A percentile compares a stretch with the other conserved stretches of the same genome.
Conservation (phyloP, 2,797 vertebrate species). For the Pipistrellus pipistrellus region DNA sequence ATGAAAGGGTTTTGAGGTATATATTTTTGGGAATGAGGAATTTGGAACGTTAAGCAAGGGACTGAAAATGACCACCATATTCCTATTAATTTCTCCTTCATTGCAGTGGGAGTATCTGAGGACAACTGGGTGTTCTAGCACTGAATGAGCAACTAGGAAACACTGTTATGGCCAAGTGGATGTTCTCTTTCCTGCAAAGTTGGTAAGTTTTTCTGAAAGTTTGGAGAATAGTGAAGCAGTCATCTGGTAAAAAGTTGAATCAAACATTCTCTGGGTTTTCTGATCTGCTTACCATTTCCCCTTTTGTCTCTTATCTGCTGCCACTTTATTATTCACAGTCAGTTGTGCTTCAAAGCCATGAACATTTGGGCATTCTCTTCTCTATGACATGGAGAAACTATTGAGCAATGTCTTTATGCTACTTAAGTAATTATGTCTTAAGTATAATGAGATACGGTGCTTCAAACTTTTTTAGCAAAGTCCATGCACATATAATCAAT, state of each 20-base stretch:
- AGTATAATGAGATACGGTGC: slow-evolving; percentile 60
- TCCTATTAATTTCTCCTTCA: neutral
- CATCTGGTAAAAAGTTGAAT: slow-evolving; percentile 57
- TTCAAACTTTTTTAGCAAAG: slow-evolving; percentile 35
- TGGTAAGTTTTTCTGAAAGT: slow-evolving; percentile 36
- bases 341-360: slow-evolving; percentile 52
- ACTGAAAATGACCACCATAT: neutral
- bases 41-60: neutral
- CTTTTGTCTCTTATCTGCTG: slow-evolving; percentile 36
- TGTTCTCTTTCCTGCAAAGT: neutral
- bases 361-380: slow-evolving; percentile 52
- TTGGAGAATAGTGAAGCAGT: slow-evolving; percentile 32
- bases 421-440: slow-evolving; percentile 54
- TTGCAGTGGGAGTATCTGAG: slow-evolving; percentile 2
- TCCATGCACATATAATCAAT: slow-evolving; percentile 25
- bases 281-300: slow-evolving; percentile 30
- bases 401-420: neutral
- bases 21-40: neutral
- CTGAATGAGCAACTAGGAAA: neutral
- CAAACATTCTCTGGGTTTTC: slow-evolving; percentile 53
- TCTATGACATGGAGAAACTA: slow-evolving; percentile 36
- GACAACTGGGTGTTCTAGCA: neutral
- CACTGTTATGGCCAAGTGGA: neutral
- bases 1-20: neutral
- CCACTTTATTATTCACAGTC: slow-evolving; percentile 60